Conservation (phyloP, 2,888 invertebrate genomes). For the Clepsis dumicolana region DNA sequence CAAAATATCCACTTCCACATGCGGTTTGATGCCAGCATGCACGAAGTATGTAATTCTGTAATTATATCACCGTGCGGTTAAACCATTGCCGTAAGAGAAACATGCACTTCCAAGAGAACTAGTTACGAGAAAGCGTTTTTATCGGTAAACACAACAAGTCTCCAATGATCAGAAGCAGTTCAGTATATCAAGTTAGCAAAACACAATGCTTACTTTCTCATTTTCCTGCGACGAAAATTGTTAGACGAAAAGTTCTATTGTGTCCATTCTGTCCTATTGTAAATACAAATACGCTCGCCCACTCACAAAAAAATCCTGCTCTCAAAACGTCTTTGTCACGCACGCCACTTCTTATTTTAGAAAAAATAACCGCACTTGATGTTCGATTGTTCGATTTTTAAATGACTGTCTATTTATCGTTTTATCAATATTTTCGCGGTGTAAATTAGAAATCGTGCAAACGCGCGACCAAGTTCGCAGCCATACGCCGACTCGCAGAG, state of each 20-base stretch:
- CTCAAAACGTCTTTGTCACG: constrained; percentile 50
- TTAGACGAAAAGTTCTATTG: constrained; percentile 73
- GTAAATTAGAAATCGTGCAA: constrained; percentile 65
- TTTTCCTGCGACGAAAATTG: constrained; percentile 78
- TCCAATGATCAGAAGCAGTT: constrained; percentile 20
- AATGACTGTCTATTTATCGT: constrained; percentile 44
- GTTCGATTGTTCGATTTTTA: constrained; percentile 21
- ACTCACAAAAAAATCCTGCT: constrained; percentile 54
- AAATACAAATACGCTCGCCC: constrained; percentile 57
- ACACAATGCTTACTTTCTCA: constrained; percentile 80
- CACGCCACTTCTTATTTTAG: constrained; percentile 50
- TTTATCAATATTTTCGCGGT: constrained; percentile 55
- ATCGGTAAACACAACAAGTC: constrained; percentile 34
- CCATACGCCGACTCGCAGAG: constrained; percentile 79
- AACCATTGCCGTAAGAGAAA: constrained; percentile 46
- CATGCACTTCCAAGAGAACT: constrained; percentile 33
- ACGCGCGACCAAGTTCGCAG: constrained; percentile 81
- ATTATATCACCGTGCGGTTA: constrained; percentile 61
- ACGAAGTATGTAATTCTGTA: constrained; percentile 47
- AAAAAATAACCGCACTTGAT: constrained; percentile 43
- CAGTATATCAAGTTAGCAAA: constrained; percentile 56
- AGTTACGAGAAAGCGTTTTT: constrained; percentile 40
- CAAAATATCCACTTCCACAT: constrained; percentile 13
- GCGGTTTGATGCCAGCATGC: constrained; percentile 25
- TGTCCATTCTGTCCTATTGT: constrained; percentile 66